These are phyloP conservation scores for Meliscaeva auricollis DNA, from an alignment of 2,888 invertebrate genomes.

Conservation along the genomic window DNA sequence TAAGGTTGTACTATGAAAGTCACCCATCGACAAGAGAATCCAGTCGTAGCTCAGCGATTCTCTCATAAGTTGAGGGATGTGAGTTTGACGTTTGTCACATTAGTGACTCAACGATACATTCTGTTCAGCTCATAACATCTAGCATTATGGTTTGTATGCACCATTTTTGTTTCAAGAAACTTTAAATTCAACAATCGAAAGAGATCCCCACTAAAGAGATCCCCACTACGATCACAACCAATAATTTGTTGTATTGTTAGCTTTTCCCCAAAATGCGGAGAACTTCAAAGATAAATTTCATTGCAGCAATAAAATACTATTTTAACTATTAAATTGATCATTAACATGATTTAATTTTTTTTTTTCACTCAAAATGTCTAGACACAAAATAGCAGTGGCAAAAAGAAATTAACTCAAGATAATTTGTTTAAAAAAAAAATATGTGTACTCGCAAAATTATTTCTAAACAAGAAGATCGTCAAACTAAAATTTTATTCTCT, in stretches of 20 bases:
- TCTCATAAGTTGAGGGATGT: no score
- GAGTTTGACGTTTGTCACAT: no score
- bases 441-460: conserved; percentile 30
- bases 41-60: no score
- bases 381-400: conserved; percentile 18
- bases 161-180: no score
- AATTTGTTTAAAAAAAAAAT: conserved; percentile 2
- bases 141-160: no score
- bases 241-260: background rate
- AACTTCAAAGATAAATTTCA: conserved; percentile 37
- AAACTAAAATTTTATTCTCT: conserved; percentile 21
- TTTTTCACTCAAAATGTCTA: conserved; percentile 50
- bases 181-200: no score
- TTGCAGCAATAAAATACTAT: conserved; percentile 37
- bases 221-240: background rate
- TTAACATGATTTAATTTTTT: background rate
- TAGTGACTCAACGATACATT: no score
- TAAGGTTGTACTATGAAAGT: no score
- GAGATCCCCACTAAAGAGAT: no score
- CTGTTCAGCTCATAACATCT: no score
- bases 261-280: conserved; percentile 9
- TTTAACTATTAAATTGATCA: conserved; percentile 54
- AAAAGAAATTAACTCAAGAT: conserved; percentile 16
- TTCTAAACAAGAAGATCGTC: conserved; percentile 12
- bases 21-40: no score